Conservation (phyloP, 2,888 invertebrate species). For the Agrilus biguttatus region DNA sequence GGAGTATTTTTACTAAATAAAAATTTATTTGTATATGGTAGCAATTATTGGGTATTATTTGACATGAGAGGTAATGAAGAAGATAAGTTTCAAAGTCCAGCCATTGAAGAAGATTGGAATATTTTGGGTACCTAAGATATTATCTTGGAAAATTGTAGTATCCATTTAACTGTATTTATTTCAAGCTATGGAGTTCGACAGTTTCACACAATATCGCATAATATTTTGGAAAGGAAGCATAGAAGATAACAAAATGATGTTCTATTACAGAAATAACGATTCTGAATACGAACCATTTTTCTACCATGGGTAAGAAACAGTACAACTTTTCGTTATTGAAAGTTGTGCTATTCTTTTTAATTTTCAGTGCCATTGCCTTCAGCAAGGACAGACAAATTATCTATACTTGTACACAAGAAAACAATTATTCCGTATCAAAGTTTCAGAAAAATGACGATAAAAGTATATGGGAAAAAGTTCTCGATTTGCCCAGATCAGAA, state of each 20-base stretch:
- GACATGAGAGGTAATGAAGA: slow-evolving; percentile 64
- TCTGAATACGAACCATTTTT: slow-evolving; percentile 39
- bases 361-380: slow-evolving; percentile 48
- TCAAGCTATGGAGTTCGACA: slow-evolving; percentile 55
- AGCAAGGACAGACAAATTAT: slow-evolving; percentile 50
- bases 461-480: slow-evolving; percentile 46
- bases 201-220: slow-evolving; percentile 51
- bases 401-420: slow-evolving; percentile 55
- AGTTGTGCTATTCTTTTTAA: neutral
- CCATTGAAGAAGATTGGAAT: slow-evolving; percentile 51
- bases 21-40: slow-evolving; percentile 64
- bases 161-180: neutral
- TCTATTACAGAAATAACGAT: slow-evolving; percentile 45
- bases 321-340: neutral
- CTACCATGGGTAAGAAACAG: slow-evolving; percentile 37
- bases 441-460: slow-evolving; percentile 31
- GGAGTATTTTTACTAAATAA: slow-evolving; percentile 54
- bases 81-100: slow-evolving; percentile 39
- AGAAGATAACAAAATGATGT: slow-evolving; percentile 56
- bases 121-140: slow-evolving; percentile 34
- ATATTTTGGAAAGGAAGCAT: slow-evolving; percentile 72
- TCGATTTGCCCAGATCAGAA: slow-evolving; percentile 47
- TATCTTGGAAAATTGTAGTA: too few relatives aligned
- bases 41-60: slow-evolving; percentile 59
- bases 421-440: slow-evolving; percentile 40